These are phyloP conservation scores for Neoniphon sammara DNA, from an alignment of 2,797 vertebrate genomes.

Conservation along the genomic window DNA sequence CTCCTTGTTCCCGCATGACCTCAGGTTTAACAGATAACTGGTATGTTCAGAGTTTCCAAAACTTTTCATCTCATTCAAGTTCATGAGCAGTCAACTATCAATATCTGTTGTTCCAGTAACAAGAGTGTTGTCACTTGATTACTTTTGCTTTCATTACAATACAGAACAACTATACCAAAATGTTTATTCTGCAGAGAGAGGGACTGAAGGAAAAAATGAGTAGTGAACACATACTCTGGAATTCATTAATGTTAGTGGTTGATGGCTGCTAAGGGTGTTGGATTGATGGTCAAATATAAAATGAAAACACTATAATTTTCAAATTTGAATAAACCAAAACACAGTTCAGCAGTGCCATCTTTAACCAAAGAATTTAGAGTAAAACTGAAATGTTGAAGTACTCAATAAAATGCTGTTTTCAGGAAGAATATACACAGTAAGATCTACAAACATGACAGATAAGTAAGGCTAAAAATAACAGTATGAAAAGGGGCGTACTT, in stretches of 20 bases:
- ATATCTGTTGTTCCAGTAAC: not conserved
- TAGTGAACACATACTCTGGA: no score
- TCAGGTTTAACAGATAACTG: not conserved
- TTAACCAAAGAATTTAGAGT: not conserved
- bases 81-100: not conserved
- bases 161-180: no score
- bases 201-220: no score
- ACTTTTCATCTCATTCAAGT: not conserved
- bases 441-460: not conserved
- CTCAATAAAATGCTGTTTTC: not conserved
- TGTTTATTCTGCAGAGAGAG: not conserved
- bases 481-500: slow-evolving; percentile 86
- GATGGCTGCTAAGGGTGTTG: no score
- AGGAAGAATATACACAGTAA: not conserved
- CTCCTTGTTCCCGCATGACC: not conserved
- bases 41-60: not conserved
- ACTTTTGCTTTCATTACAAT: not conserved
- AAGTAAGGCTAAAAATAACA: slow-evolving; percentile 1
- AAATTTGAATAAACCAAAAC: not conserved
- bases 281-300: not conserved
- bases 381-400: not conserved
- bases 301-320: not conserved
- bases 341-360: not conserved
- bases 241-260: no score
- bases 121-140: not conserved